These are phyloP conservation scores for Malurus cyaneus DNA, from an alignment of 2,113 vertebrate genomes.

Conservation along the genomic window DNA sequence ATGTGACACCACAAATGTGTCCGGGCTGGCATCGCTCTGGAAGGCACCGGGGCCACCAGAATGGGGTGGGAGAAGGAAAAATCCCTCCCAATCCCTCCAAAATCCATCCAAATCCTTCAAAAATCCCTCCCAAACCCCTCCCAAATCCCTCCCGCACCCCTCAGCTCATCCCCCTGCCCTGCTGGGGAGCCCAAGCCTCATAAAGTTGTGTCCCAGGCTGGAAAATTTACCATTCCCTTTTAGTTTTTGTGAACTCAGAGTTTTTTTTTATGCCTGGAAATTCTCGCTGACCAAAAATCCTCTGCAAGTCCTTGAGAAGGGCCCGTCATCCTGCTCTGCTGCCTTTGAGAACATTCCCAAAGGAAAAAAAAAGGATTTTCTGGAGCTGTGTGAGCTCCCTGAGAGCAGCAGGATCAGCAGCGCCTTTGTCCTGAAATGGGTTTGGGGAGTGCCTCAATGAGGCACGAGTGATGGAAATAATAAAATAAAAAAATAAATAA, in stretches of 20 bases:
- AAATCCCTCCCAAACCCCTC: fast-evolving
- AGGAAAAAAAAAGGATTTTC: background rate
- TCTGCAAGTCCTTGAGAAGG: background rate
- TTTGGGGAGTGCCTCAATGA: background rate
- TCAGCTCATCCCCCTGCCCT: fast-evolving
- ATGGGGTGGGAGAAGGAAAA: background rate
- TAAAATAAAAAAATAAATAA: background rate
- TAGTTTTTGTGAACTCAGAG: background rate
- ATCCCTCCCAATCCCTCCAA: fast-evolving
- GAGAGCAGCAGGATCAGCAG: background rate
- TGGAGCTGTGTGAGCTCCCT: background rate
- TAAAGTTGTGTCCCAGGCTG: background rate
- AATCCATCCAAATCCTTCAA: too few species aligned
- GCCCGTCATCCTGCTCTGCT: fast-evolving
- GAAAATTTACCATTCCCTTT: background rate
- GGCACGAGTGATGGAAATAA: background rate
- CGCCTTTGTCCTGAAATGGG: background rate
- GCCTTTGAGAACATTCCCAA: background rate
- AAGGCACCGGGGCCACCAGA: background rate
- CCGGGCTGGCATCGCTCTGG: background rate
- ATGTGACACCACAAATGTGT: constrained; percentile 46
- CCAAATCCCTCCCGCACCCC: fast-evolving
- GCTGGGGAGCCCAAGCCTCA: background rate
- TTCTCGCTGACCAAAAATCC: background rate
- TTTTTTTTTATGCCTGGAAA: background rate